phyloP scores from a whole-genome alignment of 2,113 vertebrate genomes.

The Eonycteris spelaea region DNA sequence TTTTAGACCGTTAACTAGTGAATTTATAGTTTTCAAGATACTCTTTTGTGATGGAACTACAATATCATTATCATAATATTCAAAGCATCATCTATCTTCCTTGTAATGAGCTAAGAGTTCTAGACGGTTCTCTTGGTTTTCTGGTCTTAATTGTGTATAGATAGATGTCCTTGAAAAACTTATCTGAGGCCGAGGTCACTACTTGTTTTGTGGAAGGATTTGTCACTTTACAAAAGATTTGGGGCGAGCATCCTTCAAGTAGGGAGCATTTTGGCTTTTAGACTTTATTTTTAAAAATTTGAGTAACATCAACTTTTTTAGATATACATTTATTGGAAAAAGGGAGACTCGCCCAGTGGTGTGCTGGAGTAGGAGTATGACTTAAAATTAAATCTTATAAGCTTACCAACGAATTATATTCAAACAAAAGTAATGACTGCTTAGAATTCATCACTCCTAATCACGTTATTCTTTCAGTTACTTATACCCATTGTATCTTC shows the following conservation, averaged over 20 bases:
- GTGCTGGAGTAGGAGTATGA: neutral
- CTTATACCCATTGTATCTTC: neutral
- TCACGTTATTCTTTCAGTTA: neutral
- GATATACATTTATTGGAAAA: neutral
- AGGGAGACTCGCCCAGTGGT: neutral
- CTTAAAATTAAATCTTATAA: neutral
- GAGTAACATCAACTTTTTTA: neutral
- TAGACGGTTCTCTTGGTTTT: neutral
- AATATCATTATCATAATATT: neutral
- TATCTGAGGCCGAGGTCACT: neutral
- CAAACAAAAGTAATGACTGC: neutral
- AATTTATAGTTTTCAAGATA: neutral
- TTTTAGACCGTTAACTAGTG: conserved; percentile 6
- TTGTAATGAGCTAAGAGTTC: neutral
- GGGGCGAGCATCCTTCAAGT: neutral
- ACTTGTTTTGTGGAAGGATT: neutral
- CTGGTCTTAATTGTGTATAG: neutral
- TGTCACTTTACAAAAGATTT: neutral
- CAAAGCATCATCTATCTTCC: neutral
- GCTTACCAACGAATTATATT: neutral
- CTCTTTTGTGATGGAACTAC: neutral
- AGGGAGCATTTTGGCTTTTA: neutral
- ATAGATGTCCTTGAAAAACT: neutral
- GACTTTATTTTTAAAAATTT: neutral
- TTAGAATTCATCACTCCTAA: neutral